Percentiles rank a stretch among this genome's conserved stretches.
Evolutionary conservation across 2,797 vertebrate genomes (phyloP).

Genomic region (Falco rusticolus): DNA sequence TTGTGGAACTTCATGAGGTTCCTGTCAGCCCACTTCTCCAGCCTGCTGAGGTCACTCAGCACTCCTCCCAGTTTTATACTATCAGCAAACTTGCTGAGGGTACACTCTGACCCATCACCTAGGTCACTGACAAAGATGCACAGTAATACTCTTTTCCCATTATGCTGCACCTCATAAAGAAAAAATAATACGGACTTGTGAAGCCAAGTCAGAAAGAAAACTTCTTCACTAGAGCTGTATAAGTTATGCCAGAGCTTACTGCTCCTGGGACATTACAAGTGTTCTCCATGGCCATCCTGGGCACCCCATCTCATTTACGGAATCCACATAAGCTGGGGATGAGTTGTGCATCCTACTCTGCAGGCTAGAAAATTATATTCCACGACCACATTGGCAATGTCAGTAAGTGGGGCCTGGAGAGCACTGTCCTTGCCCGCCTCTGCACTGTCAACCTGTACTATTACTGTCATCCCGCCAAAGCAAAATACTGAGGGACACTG

Average conservation of each 20-base stretch:
- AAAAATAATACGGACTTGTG: background rate
- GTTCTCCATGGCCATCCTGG: background rate
- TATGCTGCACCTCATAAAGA: background rate
- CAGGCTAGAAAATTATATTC: background rate
- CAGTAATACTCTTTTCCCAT: background rate
- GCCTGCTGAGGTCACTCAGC: background rate
- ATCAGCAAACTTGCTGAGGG: background rate
- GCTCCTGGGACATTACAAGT: background rate
- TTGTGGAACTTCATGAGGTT: background rate
- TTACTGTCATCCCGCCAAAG: background rate
- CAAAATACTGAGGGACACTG: background rate
- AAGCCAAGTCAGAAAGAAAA: background rate
- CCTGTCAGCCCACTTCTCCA: background rate
- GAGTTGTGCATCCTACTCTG: background rate
- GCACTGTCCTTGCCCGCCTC: background rate
- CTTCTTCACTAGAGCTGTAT: background rate
- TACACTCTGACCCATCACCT: background rate
- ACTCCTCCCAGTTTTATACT: background rate
- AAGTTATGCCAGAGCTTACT: background rate
- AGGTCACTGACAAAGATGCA: background rate
- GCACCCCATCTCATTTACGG: background rate
- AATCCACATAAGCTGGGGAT: background rate
- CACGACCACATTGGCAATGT: fast-evolving
- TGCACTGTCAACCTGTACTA: background rate
- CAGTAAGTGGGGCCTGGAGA: background rate